Evolutionary conservation across 2,797 vertebrate species (phyloP).

Genomic region (Etheostoma perlongum): DNA sequence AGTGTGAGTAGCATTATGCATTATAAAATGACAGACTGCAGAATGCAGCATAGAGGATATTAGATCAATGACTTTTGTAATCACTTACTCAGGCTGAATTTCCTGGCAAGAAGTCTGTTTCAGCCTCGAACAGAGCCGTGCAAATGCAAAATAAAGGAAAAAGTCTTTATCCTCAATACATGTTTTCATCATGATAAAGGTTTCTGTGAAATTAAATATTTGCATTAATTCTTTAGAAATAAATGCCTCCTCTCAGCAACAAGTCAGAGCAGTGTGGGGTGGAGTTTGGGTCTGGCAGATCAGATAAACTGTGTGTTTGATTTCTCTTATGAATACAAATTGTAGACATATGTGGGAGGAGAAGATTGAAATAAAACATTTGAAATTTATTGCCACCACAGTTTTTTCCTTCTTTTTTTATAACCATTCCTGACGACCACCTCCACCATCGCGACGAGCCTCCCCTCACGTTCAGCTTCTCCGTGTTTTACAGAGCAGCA

Average conservation of each 20-base stretch:
- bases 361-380: constrained; percentile 40
- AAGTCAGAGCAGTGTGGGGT: neutral
- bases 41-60: constrained; percentile 15
- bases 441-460: constrained; percentile 51
- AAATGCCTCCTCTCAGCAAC: constrained; percentile 10
- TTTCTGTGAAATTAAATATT: constrained; percentile 7
- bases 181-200: neutral
- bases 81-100: constrained; percentile 19
- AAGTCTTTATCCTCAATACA: constrained; percentile 4
- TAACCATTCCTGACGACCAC: constrained; percentile 35
- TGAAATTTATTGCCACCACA: constrained; percentile 58
- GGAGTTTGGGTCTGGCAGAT: neutral
- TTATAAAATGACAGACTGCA: constrained; percentile 12
- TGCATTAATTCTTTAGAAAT: constrained; percentile 17
- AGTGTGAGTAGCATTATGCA: constrained; percentile 11
- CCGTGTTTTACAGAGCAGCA: constrained; percentile 57
- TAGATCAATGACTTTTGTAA: constrained; percentile 34
- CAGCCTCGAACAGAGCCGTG: neutral
- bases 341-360: constrained; percentile 22
- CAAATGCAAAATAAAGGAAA: constrained; percentile 12
- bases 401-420: constrained; percentile 52
- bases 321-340: constrained; percentile 45
- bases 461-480: constrained; percentile 44
- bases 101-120: neutral
- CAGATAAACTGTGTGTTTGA: constrained; percentile 37